These are phyloP conservation scores for Archips crataeganus DNA, from an alignment of 2,888 invertebrate genomes.

Conservation along the genomic window DNA sequence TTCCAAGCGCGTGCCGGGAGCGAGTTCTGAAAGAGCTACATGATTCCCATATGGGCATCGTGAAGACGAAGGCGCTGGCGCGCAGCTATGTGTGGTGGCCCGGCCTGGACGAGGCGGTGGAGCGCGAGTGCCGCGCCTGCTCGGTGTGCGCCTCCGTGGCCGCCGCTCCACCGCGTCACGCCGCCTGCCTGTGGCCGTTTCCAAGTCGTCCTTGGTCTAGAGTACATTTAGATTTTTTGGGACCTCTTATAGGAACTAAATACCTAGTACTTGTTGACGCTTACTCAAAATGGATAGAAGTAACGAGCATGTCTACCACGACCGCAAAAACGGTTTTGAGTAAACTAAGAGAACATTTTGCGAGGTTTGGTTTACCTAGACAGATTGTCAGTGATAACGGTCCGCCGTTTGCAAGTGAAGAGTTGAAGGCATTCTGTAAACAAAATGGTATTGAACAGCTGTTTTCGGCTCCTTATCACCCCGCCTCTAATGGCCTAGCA, in stretches of 20 bases:
- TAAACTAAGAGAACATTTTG: constrained; percentile 3
- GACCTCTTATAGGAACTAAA: background rate
- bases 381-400: constrained; percentile 4
- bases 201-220: background rate
- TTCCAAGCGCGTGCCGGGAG: background rate
- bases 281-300: constrained; percentile 2
- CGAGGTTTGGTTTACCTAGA: background rate
- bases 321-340: background rate
- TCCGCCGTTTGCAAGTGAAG: constrained; percentile 2
- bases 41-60: background rate
- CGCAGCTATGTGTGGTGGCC: constrained; percentile 8
- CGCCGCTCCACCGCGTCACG: background rate
- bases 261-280: background rate
- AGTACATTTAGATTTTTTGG: constrained; percentile 4
- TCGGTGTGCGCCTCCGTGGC: background rate
- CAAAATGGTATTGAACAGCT: background rate
- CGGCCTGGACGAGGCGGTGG: constrained; percentile 8
- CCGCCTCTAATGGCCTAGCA: background rate
- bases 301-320: background rate
- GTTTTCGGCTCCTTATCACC: constrained; percentile 1
- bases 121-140: background rate
- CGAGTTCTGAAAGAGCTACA: background rate
- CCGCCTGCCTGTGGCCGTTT: background rate
- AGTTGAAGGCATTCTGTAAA: background rate
- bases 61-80: constrained; percentile 2